Conservation (phyloP, 2,797 vertebrate genomes). For the Heterohyrax brucei region DNA sequence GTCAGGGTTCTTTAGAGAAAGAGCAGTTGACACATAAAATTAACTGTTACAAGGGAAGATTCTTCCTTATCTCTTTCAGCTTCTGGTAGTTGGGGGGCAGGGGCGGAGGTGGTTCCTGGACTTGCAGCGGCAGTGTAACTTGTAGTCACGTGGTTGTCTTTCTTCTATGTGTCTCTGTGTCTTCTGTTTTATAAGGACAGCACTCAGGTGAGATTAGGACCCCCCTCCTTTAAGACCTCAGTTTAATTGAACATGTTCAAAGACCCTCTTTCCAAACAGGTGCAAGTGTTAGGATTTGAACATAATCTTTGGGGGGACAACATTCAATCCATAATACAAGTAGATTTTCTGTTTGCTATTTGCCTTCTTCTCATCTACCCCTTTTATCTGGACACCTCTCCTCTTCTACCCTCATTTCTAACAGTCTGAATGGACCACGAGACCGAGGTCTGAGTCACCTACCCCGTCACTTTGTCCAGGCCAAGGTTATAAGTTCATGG, state of each 20-base stretch:
- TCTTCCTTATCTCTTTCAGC: neutral
- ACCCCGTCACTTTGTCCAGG: too few species aligned
- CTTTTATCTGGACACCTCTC: fast-evolving
- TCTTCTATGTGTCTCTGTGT: neutral
- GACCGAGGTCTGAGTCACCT: neutral
- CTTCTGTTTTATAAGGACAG: neutral
- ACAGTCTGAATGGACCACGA: neutral
- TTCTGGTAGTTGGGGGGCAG: neutral
- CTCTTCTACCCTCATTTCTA: neutral
- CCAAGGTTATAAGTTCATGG: neutral
- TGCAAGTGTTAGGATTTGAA: neutral
- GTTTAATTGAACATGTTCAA: neutral
- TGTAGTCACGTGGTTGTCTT: neutral
- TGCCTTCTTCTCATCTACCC: neutral
- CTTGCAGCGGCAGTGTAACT: neutral
- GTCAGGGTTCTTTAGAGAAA: neutral
- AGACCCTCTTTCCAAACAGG: neutral
- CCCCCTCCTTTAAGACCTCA: neutral
- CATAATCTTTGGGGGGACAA: neutral
- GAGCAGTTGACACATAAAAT: neutral
- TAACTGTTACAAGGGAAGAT: neutral
- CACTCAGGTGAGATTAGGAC: neutral
- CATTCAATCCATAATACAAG: neutral
- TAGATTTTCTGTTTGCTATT: neutral
- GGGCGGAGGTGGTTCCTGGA: neutral